Percentiles rank a stretch among this genome's conserved stretches.
Evolutionary conservation across 2,888 invertebrate species (phyloP).

Genomic region (Smittia sp.): DNA sequence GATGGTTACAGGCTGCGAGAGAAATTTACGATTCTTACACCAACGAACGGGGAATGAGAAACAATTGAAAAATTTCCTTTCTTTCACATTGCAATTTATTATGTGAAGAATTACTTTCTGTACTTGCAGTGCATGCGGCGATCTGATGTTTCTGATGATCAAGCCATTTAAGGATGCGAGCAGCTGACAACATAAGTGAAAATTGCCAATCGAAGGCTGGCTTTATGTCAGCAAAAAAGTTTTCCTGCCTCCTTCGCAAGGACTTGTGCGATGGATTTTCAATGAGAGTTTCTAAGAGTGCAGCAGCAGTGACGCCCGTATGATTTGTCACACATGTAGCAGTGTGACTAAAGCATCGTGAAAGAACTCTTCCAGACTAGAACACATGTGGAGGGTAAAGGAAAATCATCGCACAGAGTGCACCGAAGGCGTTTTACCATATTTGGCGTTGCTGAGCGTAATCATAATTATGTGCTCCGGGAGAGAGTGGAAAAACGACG

Average conservation of each 20-base stretch:
- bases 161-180: conserved; percentile 38
- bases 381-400: background rate
- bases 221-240: too few species aligned
- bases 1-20: conserved; percentile 14
- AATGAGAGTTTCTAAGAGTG: too few species aligned
- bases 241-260: too few species aligned
- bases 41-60: background rate
- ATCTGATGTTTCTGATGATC: conserved; percentile 22
- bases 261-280: too few species aligned
- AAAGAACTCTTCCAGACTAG: too few species aligned
- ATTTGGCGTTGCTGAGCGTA: background rate
- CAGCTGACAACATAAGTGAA: conserved; percentile 1
- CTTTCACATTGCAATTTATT: background rate
- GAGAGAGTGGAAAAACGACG: background rate
- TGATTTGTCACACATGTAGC: too few species aligned
- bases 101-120: background rate
- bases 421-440: conserved; percentile 1
- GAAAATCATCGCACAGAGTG: conserved; percentile 9
- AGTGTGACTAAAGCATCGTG: too few species aligned
- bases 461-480: conserved; percentile 13
- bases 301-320: too few species aligned
- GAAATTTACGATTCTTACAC: background rate
- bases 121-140: background rate
- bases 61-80: background rate
- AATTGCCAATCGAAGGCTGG: background rate